Evolutionary conservation across 2,113 vertebrate genomes (phyloP), one percentile per base, ranked within the genome.

Genomic region (Callopanchax toddi): DNA sequence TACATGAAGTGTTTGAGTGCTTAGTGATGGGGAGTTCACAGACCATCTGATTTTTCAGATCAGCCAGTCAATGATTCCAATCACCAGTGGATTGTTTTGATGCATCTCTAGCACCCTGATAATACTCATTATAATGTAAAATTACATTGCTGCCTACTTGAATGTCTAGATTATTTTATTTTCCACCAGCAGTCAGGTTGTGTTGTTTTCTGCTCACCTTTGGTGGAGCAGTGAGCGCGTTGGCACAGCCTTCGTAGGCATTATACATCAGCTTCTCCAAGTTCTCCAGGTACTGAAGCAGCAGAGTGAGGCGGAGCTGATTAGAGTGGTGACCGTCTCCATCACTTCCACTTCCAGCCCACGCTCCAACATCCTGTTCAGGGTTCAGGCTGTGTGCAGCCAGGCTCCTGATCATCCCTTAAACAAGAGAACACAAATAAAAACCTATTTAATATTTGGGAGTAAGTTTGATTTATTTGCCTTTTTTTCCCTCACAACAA

Each of bases 191-290:
- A 8, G 29, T 13, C 8, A 32, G 29, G 36, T 9, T 37, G 9
- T 37, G 10, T 37, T 13, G 11, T 37, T 37, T 1, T 2, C 4
- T 37, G 36, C 10, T 2, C 12, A 99, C 97, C 96, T 99, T 99
- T 11, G 97, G 97, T 4, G 97, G 97, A 10, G 97, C 94, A 0
- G 95, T 98, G 29, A 99, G 93, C 0, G 97, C 97, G 49, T 96
- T 99, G 50, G 97, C 96, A 23, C 96, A 99, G 79, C 97, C 97
- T 83, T 99, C 97, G 5, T 98, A 99, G 2, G 97, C 97, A 26
- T 99, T 99, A 86, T 99, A 99, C 97, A 99, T 99, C 74, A 99
- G 81, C 74, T 99, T 99, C 84, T 99, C 97, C 78, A 99, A 81
- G 83, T 98, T 96, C 81, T 99, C 97, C 75, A 99, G 88, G 73